phyloP scores from a whole-genome alignment of 2,888 invertebrate species.

The Andrena fulva region DNA sequence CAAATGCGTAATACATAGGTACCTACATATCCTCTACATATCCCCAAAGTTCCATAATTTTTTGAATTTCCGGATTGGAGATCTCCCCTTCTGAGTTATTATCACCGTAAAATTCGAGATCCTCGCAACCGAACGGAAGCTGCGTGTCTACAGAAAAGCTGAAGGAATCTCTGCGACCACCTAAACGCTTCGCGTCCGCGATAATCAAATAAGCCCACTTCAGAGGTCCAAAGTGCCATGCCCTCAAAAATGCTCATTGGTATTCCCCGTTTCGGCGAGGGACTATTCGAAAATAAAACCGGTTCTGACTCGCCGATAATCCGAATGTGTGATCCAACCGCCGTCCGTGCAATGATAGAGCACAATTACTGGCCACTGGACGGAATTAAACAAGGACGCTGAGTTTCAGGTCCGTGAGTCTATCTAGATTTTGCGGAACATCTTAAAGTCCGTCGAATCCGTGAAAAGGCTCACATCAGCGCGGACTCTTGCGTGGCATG shows the following conservation, averaged over 20 bases:
- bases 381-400: constrained; percentile 50
- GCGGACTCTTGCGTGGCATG: constrained; percentile 41
- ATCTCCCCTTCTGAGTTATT: no score
- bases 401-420: constrained; percentile 28
- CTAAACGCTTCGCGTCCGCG: no score
- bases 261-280: constrained; percentile 8
- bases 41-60: no score
- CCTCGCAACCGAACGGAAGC: no score
- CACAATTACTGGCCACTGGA: constrained; percentile 29
- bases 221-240: no score
- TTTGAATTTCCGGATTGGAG: no score
- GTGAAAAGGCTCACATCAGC: constrained; percentile 47
- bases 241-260: constrained; percentile 3
- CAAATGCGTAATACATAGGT: no score
- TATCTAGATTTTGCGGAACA: constrained; percentile 52
- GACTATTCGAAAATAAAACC: constrained; percentile 25
- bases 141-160: no score
- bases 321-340: neutral
- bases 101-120: no score
- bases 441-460: constrained; percentile 47
- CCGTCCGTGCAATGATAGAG: constrained; percentile 6
- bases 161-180: no score
- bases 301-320: constrained; percentile 45
- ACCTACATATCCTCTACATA: no score
- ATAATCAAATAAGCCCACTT: no score